Conservation (phyloP, 2,113 vertebrate genomes). For the Platysternon megacephalum region DNA sequence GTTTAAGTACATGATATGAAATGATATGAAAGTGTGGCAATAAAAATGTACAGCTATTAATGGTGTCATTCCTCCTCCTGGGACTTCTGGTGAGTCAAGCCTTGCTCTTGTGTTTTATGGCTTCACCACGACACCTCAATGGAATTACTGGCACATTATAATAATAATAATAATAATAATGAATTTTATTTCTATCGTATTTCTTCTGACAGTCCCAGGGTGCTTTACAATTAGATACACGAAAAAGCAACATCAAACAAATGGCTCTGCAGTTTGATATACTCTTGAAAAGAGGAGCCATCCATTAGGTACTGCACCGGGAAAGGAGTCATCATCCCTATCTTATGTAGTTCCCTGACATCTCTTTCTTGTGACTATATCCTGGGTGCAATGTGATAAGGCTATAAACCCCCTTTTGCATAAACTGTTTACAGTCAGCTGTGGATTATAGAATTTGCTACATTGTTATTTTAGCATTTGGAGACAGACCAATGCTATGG, state of each 20-base stretch:
- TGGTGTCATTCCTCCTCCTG: not conserved
- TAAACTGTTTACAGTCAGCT: not conserved
- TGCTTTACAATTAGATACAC: slow-evolving; percentile 15
- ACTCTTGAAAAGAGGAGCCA: not conserved
- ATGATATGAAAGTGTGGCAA: slow-evolving; percentile 38
- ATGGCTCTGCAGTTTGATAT: not conserved
- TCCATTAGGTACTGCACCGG: fast-evolving
- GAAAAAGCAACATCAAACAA: slow-evolving; percentile 15
- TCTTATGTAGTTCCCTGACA: not conserved
- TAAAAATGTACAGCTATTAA: slow-evolving; percentile 62
- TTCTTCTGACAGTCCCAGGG: slow-evolving; percentile 11
- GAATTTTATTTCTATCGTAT: not conserved
- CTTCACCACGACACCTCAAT: slow-evolving; percentile 26
- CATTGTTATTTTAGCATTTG: not conserved
- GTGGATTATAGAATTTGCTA: not conserved
- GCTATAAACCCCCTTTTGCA: not conserved
- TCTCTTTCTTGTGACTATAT: not conserved
- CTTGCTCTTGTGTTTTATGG: slow-evolving; percentile 43
- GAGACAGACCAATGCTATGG: not conserved
- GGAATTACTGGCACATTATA: slow-evolving; percentile 32
- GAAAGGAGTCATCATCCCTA: fast-evolving
- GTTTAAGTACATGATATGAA: slow-evolving; percentile 42
- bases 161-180: slow-evolving; percentile 24
- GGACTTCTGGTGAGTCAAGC: slow-evolving; percentile 1
- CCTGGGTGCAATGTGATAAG: not conserved